Evolutionary conservation across 2,113 vertebrate species (phyloP), one percentile per base, ranked within the genome.

Genomic region (Anolis sagrei): DNA sequence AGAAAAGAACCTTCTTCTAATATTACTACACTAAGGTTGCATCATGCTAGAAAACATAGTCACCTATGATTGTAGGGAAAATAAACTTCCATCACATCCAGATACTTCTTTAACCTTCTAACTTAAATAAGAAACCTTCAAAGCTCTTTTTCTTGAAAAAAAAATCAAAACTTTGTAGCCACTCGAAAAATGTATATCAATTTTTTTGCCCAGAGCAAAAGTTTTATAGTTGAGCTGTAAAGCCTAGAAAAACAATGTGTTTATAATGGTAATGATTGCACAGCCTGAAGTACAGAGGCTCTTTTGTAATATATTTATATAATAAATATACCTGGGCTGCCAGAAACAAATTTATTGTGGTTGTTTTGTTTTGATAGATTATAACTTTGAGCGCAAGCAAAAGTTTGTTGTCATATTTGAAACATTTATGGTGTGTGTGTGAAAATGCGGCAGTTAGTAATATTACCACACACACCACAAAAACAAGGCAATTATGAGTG

Each of bases 191-290:
- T 78, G 72, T 62, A 72, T 34, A 8, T 2, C 13, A 78, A 76
- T 51, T 72, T 72, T 44, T 89, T 75, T 66, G 7, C 76, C 21
- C 4, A 83, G 4, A 87, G 80, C 1, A 77, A 1, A 82, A 44
- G 9, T 89, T 70, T 85, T 79, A 34, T 49, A 88, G 74, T 54
- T 88, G 36, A 80, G 10, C 4, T 87, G 49, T n/a, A 81, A 88
- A 29, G 82, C 4, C 68, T 90, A 88, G 36, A 82, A 90, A 92
- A 85, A 70, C 0, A 69, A 49, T 74, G 13, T 79, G 5, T 82
- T 87, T 86, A 9, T 54, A 86, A 80, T 39, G 80, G 27, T 69
- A 93, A 87, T 82, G 51, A 76, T 61, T 9, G 5, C 14, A 81
- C 10, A 86, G 1, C 66, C n/a, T 1, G 0, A 7, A 66, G 1